Conservation (phyloP, 2,888 invertebrate genomes). For the Lasioglossum marginatum region DNA sequence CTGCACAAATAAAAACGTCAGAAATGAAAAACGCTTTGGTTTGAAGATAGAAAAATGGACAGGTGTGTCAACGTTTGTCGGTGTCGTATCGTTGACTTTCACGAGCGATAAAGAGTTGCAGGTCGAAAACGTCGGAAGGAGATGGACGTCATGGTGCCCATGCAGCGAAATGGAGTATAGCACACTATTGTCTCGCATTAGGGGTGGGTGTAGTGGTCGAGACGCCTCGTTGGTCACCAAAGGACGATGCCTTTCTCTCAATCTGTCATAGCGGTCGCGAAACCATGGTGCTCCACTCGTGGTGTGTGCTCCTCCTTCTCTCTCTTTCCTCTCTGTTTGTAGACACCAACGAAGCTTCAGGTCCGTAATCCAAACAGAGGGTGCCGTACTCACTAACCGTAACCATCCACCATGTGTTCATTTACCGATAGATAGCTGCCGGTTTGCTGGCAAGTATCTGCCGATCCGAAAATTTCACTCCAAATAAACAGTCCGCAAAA, state of each 20-base stretch:
- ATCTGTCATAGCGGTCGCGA: conserved; percentile 78
- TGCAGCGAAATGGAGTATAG: conserved; percentile 68
- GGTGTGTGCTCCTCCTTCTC: conserved; percentile 24
- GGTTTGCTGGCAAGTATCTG: conserved; percentile 51
- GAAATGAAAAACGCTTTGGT: not conserved
- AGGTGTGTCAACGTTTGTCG: conserved; percentile 34
- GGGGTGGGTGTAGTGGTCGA: conserved; percentile 69
- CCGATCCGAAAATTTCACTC: conserved; percentile 37
- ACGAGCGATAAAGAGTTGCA: conserved; percentile 56
- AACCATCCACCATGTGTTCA: conserved; percentile 82
- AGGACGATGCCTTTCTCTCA: conserved; percentile 76
- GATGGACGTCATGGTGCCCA: conserved; percentile 45
- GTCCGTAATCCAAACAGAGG: conserved; percentile 82
- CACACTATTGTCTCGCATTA: conserved; percentile 62
- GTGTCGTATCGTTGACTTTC: conserved; percentile 53
- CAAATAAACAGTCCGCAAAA: not conserved
- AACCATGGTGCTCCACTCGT: conserved; percentile 59
- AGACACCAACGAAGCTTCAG: conserved; percentile 76
- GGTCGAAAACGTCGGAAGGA: conserved; percentile 29
- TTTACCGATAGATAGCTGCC: conserved; percentile 58
- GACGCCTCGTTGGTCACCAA: conserved; percentile 80
- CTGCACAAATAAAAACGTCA: not conserved
- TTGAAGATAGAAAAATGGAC: not conserved
- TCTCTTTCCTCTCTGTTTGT: conserved; percentile 77
- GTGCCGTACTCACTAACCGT: conserved; percentile 79